Conservation (phyloP, 2,797 vertebrate species). For the Sebastes nivosus region DNA sequence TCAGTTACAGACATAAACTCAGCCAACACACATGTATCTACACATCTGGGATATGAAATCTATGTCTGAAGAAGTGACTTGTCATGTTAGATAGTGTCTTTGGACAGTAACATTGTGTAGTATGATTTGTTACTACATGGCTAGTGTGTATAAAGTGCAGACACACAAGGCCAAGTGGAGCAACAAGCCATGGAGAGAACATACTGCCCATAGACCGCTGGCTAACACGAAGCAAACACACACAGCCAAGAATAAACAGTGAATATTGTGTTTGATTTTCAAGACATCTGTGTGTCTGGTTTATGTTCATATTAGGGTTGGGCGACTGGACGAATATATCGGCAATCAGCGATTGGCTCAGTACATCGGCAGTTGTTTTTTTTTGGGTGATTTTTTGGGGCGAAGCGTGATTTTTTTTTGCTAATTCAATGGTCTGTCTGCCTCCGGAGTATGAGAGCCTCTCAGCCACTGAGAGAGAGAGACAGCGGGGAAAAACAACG, state of each 20-base stretch:
- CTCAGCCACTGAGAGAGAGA: no score
- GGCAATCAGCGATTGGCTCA: no score
- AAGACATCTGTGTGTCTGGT: background rate
- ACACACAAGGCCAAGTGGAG: background rate
- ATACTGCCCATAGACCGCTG: background rate
- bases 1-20: background rate
- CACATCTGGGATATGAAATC: slow-evolving; percentile 3
- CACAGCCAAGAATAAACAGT: background rate
- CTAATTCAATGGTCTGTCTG: no score
- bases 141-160: background rate
- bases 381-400: no score
- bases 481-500: no score
- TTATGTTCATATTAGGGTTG: background rate
- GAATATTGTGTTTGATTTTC: background rate
- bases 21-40: background rate
- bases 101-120: background rate
- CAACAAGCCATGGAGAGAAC: background rate
- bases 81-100: background rate
- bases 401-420: no score
- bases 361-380: no score
- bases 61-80: background rate
- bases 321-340: no score
- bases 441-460: no score
- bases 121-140: background rate
- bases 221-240: background rate